phyloP scores from a whole-genome alignment of 2,888 invertebrate genomes.

The Eucriotettix oculatus region DNA sequence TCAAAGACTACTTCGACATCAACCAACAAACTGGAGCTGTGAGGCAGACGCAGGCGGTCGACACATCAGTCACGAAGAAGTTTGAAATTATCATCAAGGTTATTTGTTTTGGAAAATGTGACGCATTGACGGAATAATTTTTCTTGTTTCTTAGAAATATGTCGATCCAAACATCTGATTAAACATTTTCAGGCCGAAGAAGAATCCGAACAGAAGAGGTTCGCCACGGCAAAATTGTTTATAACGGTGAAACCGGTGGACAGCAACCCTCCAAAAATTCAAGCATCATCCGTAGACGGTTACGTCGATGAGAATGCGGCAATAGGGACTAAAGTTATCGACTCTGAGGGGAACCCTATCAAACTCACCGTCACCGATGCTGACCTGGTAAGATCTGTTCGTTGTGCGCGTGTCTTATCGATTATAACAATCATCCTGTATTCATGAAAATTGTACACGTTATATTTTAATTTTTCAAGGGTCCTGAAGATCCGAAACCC shows the following conservation, averaged over 20 bases:
- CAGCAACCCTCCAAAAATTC: slow-evolving; percentile 65
- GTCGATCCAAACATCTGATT: no score
- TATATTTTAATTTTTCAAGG: slow-evolving; percentile 31
- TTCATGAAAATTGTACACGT: no score
- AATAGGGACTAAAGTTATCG: slow-evolving; percentile 63
- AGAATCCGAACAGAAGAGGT: slow-evolving; percentile 57
- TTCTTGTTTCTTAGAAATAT: no score
- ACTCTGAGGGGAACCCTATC: slow-evolving; percentile 46
- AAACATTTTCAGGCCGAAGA: slow-evolving; percentile 52
- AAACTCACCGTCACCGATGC: slow-evolving; percentile 61
- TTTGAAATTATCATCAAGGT: slow-evolving; percentile 72
- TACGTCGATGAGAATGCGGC: slow-evolving; percentile 74
- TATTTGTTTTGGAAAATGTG: slow-evolving; percentile 2
- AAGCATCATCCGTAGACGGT: slow-evolving; percentile 53
- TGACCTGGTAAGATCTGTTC: slow-evolving; percentile 71
- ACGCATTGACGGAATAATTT: no score
- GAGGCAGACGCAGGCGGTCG: slow-evolving; percentile 63
- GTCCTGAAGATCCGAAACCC: slow-evolving; percentile 62
- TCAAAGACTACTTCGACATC: slow-evolving; percentile 66
- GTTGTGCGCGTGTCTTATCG: no score
- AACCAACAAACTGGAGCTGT: slow-evolving; percentile 65
- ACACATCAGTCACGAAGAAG: slow-evolving; percentile 59
- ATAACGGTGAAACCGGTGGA: slow-evolving; percentile 76
- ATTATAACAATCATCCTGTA: no score
- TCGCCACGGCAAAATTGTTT: slow-evolving; percentile 64